Evolutionary conservation across 2,113 vertebrate species (phyloP), one percentile per base, ranked within the genome.

Genomic region (Cephalopholis sonnerati): DNA sequence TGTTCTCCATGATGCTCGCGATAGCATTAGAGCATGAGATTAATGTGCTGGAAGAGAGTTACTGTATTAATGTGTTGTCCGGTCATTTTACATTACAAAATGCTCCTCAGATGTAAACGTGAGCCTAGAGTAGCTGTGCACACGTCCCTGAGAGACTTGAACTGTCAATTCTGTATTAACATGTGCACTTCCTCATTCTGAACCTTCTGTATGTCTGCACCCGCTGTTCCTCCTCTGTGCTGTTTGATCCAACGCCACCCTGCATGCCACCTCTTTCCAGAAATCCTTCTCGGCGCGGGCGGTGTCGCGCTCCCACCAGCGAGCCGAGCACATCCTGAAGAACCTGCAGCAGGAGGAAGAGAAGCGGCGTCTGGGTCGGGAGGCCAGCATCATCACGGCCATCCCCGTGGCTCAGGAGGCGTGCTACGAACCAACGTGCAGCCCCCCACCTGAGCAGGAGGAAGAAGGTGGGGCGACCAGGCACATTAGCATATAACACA

Each of bases 331-430:
- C 82, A 99, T 99, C 92, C 95, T 99, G 86, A 99, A 98, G 95
- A 99, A 99, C 92, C 94, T 99, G 92, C 98, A 99, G 86, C 98
- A 99, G 83, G 98, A 99, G 81, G 98, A 99, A 53, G 98, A 99
- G 91, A 99, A 98, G 92, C 96, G 98, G 17, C 96, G 98, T 0
- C 94, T 99, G 67, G 98, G 98, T 41, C 94, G 98, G 4, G 98
- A 99, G 94, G 98, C 98, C 85, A 99, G 98, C 91, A 97, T 99
- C 67, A 99, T 99, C 92, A 99, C 98, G 0, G 98, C 98, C 90
- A 99, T 99, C 77, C 97, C 98, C 1, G 97, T 99, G 91, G 97
- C 97, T 24, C 98, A 99, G 89, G 98, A 99, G 91, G 97, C 98
- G 70, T 99, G 98, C 89, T 99, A 99, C 0, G 98, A 99, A 86